Conservation (phyloP, 2,888 invertebrate genomes). For the Agrenia bidenticulata region DNA sequence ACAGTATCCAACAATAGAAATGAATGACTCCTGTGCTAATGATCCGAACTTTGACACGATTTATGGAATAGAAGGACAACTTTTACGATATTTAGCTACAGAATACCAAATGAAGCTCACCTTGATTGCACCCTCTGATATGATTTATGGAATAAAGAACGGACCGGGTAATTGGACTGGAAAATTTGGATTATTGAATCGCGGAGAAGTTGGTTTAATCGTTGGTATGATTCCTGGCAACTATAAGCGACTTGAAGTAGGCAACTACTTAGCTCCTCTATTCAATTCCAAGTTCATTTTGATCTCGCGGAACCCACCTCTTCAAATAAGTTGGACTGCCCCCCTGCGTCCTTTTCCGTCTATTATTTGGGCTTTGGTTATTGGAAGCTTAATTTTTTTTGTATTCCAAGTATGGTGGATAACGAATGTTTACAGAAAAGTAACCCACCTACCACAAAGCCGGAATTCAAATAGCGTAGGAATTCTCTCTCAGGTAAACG, state of each 20-base stretch:
- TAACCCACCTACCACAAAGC: too few species aligned
- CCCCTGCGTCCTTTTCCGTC: slow-evolving; percentile 21
- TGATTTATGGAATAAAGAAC: slow-evolving; percentile 16
- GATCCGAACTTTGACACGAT: background rate
- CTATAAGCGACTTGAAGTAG: slow-evolving; percentile 18
- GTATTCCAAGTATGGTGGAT: background rate
- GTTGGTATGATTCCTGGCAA: slow-evolving; percentile 19
- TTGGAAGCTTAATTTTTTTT: slow-evolving; percentile 1
- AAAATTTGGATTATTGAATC: slow-evolving; percentile 18
- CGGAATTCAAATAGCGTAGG: too few species aligned
- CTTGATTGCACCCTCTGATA: slow-evolving; percentile 14
- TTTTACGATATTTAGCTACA: slow-evolving; percentile 17
- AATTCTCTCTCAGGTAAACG: background rate
- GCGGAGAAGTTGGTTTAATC: slow-evolving; percentile 20
- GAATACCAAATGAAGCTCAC: slow-evolving; percentile 22
- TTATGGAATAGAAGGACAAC: slow-evolving; percentile 22
- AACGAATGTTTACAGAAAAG: background rate
- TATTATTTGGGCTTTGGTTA: slow-evolving; percentile 16
- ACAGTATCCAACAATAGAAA: background rate
- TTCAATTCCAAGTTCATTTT: slow-evolving; percentile 20
- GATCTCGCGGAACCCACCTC: slow-evolving; percentile 11
- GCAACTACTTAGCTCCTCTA: slow-evolving; percentile 20
- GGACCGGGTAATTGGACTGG: slow-evolving; percentile 29
- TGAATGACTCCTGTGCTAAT: too few species aligned
- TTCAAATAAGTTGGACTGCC: slow-evolving; percentile 20